These are phyloP conservation scores for Macroteleia sp. DNA, from an alignment of 2,888 invertebrate species.

Conservation along the genomic window DNA sequence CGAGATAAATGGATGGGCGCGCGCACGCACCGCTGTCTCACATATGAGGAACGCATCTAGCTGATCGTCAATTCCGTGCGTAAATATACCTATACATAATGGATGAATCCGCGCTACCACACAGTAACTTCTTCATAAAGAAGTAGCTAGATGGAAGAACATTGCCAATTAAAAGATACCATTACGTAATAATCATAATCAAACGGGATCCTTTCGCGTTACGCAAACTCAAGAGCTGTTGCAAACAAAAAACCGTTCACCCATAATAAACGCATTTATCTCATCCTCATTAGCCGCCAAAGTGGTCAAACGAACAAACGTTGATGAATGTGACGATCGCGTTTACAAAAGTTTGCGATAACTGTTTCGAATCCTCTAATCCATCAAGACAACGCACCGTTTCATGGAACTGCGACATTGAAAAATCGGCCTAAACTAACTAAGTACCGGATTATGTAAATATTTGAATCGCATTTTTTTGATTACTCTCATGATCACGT, in stretches of 20 bases:
- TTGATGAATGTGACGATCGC: slow-evolving; percentile 13
- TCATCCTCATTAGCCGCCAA: slow-evolving; percentile 12
- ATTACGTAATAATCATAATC: slow-evolving; percentile 31
- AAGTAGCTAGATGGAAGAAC: too few relatives aligned
- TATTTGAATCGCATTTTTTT: slow-evolving; percentile 15
- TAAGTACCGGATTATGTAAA: slow-evolving; percentile 45
- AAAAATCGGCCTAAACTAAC: slow-evolving; percentile 34
- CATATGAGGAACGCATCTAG: slow-evolving; percentile 59
- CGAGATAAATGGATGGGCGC: slow-evolving; percentile 57
- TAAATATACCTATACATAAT: slow-evolving; percentile 58
- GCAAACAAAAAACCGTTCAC: slow-evolving; percentile 2
- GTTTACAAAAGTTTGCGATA: slow-evolving; percentile 18
- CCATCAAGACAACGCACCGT: slow-evolving; percentile 35
- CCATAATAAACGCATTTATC: slow-evolving; percentile 24
- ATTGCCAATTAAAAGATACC: slow-evolving; percentile 45
- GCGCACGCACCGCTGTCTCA: slow-evolving; percentile 40
- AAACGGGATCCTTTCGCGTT: background rate
- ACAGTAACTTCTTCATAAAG: slow-evolving; percentile 42
- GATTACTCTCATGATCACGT: too few relatives aligned
- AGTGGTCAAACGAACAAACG: slow-evolving; percentile 1
- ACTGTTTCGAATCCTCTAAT: slow-evolving; percentile 25
- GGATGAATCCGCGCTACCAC: slow-evolving; percentile 43
- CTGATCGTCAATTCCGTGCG: slow-evolving; percentile 55
- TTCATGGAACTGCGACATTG: slow-evolving; percentile 32
- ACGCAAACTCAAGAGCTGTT: background rate